phyloP scores from a whole-genome alignment of 1,140 invertebrate species.

The Babylonia areolata region DNA sequence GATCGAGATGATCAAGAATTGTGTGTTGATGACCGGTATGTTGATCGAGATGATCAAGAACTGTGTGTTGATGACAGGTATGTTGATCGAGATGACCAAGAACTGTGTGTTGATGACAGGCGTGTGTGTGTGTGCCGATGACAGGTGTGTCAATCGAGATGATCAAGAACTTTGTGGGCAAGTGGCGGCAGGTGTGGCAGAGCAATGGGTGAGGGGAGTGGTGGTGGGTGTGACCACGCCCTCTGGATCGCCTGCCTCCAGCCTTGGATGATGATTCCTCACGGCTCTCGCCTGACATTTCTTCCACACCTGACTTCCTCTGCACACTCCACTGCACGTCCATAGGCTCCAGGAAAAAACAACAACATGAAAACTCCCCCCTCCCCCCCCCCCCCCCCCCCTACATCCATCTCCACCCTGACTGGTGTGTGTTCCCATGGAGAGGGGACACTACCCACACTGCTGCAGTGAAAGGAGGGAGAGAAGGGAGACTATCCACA shows the following conservation, averaged over 20 bases:
- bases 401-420: too few relatives aligned
- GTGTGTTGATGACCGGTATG: too few relatives aligned
- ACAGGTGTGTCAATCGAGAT: conserved; percentile 82
- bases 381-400: too few relatives aligned
- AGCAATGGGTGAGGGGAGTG: conserved; percentile 80
- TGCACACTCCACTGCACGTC: neutral
- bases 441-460: too few relatives aligned
- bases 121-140: conserved; percentile 62
- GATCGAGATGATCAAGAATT: too few relatives aligned
- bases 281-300: neutral
- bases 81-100: too few relatives aligned
- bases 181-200: conserved; percentile 80
- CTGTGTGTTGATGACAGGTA: too few relatives aligned
- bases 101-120: conserved; percentile 54
- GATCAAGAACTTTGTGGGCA: conserved; percentile 81
- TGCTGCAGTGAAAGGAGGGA: too few relatives aligned
- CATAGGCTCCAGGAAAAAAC: neutral
- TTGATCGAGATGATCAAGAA: too few relatives aligned
- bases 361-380: too few relatives aligned
- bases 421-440: too few relatives aligned
- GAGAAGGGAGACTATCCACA: too few relatives aligned
- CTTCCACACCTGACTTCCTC: neutral
- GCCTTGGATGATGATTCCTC: neutral
- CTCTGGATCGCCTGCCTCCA: neutral
- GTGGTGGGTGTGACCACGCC: neutral